Percentiles rank a stretch among this genome's conserved stretches.
These are phyloP conservation scores for Gymnocheta viridis DNA, from an alignment of 2,888 invertebrate genomes.

Conservation along the genomic window DNA sequence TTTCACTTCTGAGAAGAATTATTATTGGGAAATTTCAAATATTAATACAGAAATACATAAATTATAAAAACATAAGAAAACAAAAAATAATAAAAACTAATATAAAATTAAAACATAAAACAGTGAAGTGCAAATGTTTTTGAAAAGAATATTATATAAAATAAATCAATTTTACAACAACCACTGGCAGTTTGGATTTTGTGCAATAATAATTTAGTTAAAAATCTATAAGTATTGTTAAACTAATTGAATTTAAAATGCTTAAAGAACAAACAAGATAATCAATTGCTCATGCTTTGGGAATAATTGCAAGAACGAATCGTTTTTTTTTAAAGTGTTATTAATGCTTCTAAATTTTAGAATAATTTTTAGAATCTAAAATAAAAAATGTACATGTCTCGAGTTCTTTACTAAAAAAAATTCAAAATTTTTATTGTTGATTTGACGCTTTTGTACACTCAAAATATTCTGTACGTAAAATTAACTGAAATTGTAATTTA, in stretches of 20 bases:
- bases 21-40: conserved; percentile 48
- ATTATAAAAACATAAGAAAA: too few species aligned
- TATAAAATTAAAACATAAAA: background rate
- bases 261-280: conserved; percentile 11
- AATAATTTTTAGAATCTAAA: too few species aligned
- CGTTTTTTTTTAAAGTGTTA: background rate
- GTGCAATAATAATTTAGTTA: background rate
- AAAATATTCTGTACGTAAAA: too few species aligned
- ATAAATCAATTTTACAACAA: conserved; percentile 8
- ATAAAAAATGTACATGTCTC: too few species aligned
- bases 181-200: background rate
- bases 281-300: background rate
- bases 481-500: too few species aligned
- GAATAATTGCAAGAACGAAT: background rate
- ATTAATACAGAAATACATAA: conserved; percentile 20
- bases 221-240: conserved; percentile 12
- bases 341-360: too few species aligned
- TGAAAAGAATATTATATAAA: background rate
- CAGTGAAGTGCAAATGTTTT: conserved; percentile 34
- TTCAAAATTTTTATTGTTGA: too few species aligned
- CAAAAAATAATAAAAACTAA: conserved; percentile 13
- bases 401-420: too few species aligned
- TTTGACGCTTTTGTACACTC: too few species aligned
- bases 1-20: conserved; percentile 53
- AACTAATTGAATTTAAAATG: conserved; percentile 44